Base-by-base conservation (phyloP, 2,888 invertebrate genomes). In the Branchipolynoe longqiensis region DNA sequence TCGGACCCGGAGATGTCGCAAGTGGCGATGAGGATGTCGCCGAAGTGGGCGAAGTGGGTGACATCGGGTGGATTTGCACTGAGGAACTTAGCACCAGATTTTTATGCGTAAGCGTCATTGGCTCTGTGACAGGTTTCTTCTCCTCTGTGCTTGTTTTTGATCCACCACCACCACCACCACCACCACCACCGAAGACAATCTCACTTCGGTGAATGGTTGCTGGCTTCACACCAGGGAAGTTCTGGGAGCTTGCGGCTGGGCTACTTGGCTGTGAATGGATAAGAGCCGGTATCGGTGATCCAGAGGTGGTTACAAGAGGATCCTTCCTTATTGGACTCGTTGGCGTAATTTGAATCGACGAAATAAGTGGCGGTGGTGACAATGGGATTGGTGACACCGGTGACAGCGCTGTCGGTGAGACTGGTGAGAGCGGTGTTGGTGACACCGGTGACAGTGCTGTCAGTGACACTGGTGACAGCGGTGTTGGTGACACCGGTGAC, bases 331-430 rank as follows among this genome's bases (percentile, higher is more conserved):
- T 69, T 18, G 69, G 69, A 22, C 69, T 69, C 18, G 69, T 69
- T 36, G 69, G 69, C 38, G 33, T 69, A 25, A 69, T 69, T 38
- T 69, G 69, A 33, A 69, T 69, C 25, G 69, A 69, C 22, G 69
- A 69, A 33, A 69, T 38, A 38, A 69, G 69, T n/a, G 69, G 69
- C 14, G 69, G 69, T 22, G 69, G 69, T 69, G 69, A 69, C 62
- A 18, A 48, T 2, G 31, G 62, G 62, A 14, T n/a, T 62, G 25
- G n/a, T 62, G 62, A 14, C 31, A 12, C 28, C 62, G 14, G 3
- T n/a, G 14, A 28, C 62, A 62, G 62, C n/a, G n/a, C n/a, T 48
- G 48, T 48, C 48, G 48, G n/a, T n/a, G n/a, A n/a, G n/a, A n/a
- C n/a, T n/a, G n/a, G n/a, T n/a, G n/a, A n/a, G n/a, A n/a, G n/a